Evolutionary conservation across 1,140 invertebrate species (phyloP), one percentile per base, ranked within the genome.

Genomic region (Amphibalanus amphitrite): DNA sequence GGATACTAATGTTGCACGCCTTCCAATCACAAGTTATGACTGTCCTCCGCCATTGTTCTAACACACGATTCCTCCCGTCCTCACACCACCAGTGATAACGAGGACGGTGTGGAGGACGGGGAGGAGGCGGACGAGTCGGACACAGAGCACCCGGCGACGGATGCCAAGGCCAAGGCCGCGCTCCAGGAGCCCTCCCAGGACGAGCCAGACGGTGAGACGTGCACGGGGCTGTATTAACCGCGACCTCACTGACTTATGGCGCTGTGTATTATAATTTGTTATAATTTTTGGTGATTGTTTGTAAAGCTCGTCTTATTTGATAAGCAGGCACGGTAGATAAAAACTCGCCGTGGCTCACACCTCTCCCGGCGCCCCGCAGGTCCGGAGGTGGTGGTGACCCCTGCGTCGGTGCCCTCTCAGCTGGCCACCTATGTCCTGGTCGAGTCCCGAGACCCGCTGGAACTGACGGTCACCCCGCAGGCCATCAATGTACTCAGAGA

Each of bases 381-480:
- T 23, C 47, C 47, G 47, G 47, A 59, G 47, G 47, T 59, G 47
- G 23, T 13, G 47, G 47, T 59, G 47, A 59, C 47, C 10, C 13
- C 6, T 8, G 10, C 47, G 23, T 8, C 20, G 77, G 0, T 79
- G 6, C 47, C 47, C 47, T 13, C 47, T 20, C 47, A 83, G 70
- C 79, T 82, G 40, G 88, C 88, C 28, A 85, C 84, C 0, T 89
- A 90, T 77, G 75, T 91, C 13, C 80, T 88, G 26, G 75, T 91
- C 13, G 85, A 89, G 73, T 84, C 86, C 1, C 83, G 85, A 71
- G 86, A 90, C 69, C 79, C 83, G 40, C 78, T 92, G 6, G 86
- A 89, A 75, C 75, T 91, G 6, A 90, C 88, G 4, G 71, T 90
- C n/a, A 89, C 88, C 0, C 86, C 82, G 47, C 82, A 82, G 17